phyloP scores from a whole-genome alignment of 2,113 vertebrate species.

The Acanthisitta chloris region DNA sequence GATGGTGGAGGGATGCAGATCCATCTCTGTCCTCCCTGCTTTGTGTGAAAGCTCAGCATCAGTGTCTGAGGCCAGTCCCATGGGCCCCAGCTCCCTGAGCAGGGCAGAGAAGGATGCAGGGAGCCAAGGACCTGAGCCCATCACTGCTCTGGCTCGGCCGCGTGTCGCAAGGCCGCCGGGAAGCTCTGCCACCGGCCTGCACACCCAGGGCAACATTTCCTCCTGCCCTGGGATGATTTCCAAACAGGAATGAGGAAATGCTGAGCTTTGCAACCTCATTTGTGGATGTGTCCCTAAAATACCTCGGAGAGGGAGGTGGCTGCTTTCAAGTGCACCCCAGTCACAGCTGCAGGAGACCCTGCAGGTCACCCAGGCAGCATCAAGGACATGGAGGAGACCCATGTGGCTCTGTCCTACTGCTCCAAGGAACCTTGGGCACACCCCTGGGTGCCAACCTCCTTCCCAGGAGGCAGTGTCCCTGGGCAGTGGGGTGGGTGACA shows the following conservation, averaged over 20 bases:
- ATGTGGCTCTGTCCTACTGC: rapidly evolving
- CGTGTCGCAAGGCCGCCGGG: neutral
- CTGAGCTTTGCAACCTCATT: neutral
- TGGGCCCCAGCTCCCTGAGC: rapidly evolving
- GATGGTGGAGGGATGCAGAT: neutral
- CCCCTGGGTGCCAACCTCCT: neutral
- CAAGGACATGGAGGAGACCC: neutral
- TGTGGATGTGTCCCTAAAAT: neutral
- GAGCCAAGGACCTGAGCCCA: rapidly evolving
- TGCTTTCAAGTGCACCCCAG: neutral
- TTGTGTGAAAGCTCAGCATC: neutral
- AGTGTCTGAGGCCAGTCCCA: rapidly evolving
- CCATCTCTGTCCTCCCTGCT: neutral
- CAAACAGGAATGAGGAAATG: conserved; percentile 11
- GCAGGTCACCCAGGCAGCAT: neutral
- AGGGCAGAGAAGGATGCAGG: neutral
- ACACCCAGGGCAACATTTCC: neutral
- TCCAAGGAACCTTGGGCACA: rapidly evolving
- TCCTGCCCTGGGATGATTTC: neutral
- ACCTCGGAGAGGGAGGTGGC: neutral
- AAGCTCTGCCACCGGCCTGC: neutral
- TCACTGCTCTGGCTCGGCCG: rapidly evolving
- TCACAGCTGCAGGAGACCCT: neutral
- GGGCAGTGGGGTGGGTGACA: neutral
- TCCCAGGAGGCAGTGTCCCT: rapidly evolving